phyloP scores from a whole-genome alignment of 2,797 vertebrate genomes.

The Sebastes minor region DNA sequence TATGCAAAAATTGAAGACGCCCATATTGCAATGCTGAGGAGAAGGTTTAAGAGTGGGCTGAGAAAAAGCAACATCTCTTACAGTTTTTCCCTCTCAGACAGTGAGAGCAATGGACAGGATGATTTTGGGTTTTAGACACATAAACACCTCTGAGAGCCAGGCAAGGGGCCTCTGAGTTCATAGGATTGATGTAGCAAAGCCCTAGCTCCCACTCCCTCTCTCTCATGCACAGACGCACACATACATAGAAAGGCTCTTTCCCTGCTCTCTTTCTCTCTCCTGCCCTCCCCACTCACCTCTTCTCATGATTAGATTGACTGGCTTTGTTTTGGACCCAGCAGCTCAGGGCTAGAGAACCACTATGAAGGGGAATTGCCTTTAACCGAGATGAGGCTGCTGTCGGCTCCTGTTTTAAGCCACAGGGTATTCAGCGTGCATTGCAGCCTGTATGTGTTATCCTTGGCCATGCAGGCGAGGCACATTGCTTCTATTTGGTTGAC shows the following conservation, averaged over 20 bases:
- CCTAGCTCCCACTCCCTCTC: constrained; percentile 35
- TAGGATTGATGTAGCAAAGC: constrained; percentile 67
- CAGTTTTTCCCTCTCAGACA: constrained; percentile 19
- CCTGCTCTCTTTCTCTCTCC: constrained; percentile 23
- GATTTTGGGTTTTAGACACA: constrained; percentile 62
- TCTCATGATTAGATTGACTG: constrained; percentile 74
- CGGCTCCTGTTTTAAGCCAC: constrained; percentile 53
- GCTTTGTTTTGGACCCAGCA: constrained; percentile 67
- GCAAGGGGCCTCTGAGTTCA: constrained; percentile 58
- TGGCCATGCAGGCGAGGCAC: constrained; percentile 33
- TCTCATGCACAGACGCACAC: constrained; percentile 3
- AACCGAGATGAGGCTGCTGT: constrained; percentile 70
- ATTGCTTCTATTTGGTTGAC: constrained; percentile 34
- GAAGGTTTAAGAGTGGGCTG: constrained; percentile 11
- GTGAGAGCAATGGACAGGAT: constrained; percentile 33
- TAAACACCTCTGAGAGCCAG: constrained; percentile 65
- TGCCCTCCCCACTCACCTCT: constrained; percentile 55
- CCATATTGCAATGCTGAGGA: background rate
- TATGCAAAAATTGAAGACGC: constrained; percentile 1
- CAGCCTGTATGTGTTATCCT: constrained; percentile 31
- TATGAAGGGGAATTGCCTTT: constrained; percentile 69
- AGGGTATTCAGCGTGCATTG: constrained; percentile 42
- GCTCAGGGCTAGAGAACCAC: constrained; percentile 55
- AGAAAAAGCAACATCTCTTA: constrained; percentile 19
- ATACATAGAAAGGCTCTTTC: constrained; percentile 23